Evolutionary conservation across 2,797 vertebrate species (phyloP), one percentile per base, ranked within the genome.

Genomic region (Pteropus rufus): DNA sequence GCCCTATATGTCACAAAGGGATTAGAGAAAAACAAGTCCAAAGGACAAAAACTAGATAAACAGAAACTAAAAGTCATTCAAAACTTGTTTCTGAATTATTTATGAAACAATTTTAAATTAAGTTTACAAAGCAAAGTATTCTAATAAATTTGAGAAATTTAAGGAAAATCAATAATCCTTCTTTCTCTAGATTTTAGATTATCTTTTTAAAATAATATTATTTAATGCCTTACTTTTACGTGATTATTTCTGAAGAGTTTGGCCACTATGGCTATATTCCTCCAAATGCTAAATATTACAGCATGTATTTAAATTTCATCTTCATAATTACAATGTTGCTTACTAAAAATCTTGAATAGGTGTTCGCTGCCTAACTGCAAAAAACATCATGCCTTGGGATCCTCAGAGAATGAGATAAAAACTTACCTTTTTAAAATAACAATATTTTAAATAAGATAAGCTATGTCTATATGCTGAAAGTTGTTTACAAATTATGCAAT

Each of bases 1-100:
- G 79, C 65, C 56, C 82, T 94, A 83, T 54, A 75, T 56, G 19
- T 85, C 81, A 82, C 49, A 96, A 96, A 97, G 76, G 34, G 24
- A 64, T 91, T 73, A 73, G 49, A 96, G 86, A 75, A 95, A 96
- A 95, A 90, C 39, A 93, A 94, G 62, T 54, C 64, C 69, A 88
- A 97, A 97, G 54, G 56, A 87, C 41, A 95, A 87, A 97, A 81
- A 52, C 31, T 87, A 12, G 58, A 60, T 89, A 83, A 94, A 86
- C 39, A 70, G 5, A 95, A 54, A 94, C 6, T 15, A 49, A 90
- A 81, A 95, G 70, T 86, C 54, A 72, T 73, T 94, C 56, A 81
- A 96, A 76, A 82, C 26, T 41, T 94, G 26, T 52, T 77, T 94
- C 72, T 62, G 10, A 5, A 67, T 58, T 82, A 83, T 77, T 82